These are phyloP conservation scores for Hesperia comma DNA, from an alignment of 2,888 invertebrate species.

Conservation along the genomic window DNA sequence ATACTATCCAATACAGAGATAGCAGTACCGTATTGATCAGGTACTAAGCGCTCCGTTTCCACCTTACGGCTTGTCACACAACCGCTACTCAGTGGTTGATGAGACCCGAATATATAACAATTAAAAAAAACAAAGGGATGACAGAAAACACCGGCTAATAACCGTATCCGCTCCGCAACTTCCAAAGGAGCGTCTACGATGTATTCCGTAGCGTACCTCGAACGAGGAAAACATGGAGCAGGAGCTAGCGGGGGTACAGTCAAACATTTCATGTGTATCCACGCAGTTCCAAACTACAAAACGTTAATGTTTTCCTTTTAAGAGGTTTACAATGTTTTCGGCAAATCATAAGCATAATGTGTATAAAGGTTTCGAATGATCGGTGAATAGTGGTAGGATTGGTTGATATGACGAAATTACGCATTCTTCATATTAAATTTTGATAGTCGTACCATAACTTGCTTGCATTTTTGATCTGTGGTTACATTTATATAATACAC, in stretches of 20 bases:
- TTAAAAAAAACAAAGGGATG: constrained; percentile 58
- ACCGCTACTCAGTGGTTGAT: constrained; percentile 65
- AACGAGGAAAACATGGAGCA: constrained; percentile 69
- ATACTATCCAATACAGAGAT: constrained; percentile 52
- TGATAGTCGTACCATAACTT: constrained; percentile 26
- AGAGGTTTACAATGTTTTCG: constrained; percentile 70
- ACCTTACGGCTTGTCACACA: constrained; percentile 66
- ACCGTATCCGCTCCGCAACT: constrained; percentile 77
- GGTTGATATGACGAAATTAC: constrained; percentile 45
- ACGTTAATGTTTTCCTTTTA: constrained; percentile 66
- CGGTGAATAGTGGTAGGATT: constrained; percentile 40
- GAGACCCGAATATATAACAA: constrained; percentile 66
- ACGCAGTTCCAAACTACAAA: constrained; percentile 60
- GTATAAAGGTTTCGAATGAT: constrained; percentile 45
- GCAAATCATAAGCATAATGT: constrained; percentile 43
- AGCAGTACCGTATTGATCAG: constrained; percentile 43
- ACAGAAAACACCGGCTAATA: constrained; percentile 66
- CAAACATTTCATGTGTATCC: constrained; percentile 63
- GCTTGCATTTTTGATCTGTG: constrained; percentile 17
- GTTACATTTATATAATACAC: constrained; percentile 17
- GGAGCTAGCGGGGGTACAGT: constrained; percentile 73
- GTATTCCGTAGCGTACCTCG: constrained; percentile 57
- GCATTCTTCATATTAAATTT: constrained; percentile 22
- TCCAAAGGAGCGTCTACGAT: constrained; percentile 74
- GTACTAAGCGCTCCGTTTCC: constrained; percentile 56